Conservation (phyloP, 2,113 vertebrate genomes). For the Elephas maximus region DNA sequence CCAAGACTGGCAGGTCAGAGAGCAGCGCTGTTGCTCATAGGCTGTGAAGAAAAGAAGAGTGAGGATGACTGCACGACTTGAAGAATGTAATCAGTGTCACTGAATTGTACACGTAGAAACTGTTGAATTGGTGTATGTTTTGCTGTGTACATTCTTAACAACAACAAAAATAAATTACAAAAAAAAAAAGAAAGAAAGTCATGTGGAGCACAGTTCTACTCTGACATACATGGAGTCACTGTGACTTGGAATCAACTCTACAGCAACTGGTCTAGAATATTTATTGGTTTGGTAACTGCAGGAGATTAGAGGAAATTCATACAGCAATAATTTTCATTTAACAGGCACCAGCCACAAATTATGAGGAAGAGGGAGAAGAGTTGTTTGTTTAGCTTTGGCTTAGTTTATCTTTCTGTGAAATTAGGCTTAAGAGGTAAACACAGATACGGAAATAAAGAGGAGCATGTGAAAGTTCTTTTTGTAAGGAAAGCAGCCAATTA, state of each 20-base stretch:
- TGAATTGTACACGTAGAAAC: background rate
- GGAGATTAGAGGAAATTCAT: background rate
- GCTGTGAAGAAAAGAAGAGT: too few species aligned
- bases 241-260: background rate
- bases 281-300: background rate
- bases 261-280: background rate
- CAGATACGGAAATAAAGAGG: background rate
- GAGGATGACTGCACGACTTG: background rate
- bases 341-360: background rate
- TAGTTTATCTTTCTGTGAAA: background rate
- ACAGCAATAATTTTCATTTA: background rate
- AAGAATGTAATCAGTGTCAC: background rate
- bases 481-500: too few species aligned
- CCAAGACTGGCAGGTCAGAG: too few species aligned
- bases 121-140: background rate
- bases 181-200: background rate
- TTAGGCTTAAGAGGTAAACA: background rate
- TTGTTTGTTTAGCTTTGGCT: background rate
- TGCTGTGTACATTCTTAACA: background rate
- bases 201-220: background rate
- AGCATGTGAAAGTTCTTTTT: too few species aligned
- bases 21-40: too few species aligned
- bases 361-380: background rate
- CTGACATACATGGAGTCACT: background rate
- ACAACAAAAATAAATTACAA: background rate